phyloP scores from a whole-genome alignment of 2,113 vertebrate species.

The Phaethon lepturus region DNA sequence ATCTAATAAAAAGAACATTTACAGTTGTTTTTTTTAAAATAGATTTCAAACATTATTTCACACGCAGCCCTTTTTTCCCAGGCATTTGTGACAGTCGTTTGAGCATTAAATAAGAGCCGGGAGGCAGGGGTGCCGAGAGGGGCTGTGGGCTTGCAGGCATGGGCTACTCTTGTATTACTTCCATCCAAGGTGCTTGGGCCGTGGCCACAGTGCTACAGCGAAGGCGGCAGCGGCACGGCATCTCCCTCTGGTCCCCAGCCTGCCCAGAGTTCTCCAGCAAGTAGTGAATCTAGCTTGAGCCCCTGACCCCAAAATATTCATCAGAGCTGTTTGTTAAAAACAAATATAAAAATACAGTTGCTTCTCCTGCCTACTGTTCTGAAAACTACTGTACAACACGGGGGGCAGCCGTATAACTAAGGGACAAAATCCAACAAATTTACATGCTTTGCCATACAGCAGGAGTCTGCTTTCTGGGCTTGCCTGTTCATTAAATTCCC shows the following conservation, averaged over 20 bases:
- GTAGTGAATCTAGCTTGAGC: not conserved
- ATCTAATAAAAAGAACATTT: constrained; percentile 70
- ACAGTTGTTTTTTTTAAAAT: constrained; percentile 73
- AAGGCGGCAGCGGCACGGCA: not conserved
- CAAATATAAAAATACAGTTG: not conserved
- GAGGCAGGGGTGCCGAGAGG: not conserved
- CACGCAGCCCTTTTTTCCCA: constrained; percentile 39
- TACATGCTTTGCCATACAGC: not conserved
- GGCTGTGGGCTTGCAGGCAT: not conserved
- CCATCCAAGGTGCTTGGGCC: not conserved
- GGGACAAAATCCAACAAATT: not conserved
- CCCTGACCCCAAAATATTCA: not conserved
- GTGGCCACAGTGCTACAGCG: not conserved
- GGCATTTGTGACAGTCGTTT: constrained; percentile 34
- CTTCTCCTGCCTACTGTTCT: not conserved
- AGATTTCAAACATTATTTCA: constrained; percentile 68
- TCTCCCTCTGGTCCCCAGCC: not conserved
- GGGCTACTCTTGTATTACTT: not conserved
- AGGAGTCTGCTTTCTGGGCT: not conserved
- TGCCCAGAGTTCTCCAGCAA: not conserved
- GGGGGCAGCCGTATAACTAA: not conserved
- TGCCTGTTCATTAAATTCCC: not conserved
- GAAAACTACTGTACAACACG: not conserved
- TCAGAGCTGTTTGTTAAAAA: not conserved
- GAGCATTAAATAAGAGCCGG: constrained; percentile 18